Conservation (phyloP, 2,888 invertebrate genomes). For the Cancer borealis region DNA sequence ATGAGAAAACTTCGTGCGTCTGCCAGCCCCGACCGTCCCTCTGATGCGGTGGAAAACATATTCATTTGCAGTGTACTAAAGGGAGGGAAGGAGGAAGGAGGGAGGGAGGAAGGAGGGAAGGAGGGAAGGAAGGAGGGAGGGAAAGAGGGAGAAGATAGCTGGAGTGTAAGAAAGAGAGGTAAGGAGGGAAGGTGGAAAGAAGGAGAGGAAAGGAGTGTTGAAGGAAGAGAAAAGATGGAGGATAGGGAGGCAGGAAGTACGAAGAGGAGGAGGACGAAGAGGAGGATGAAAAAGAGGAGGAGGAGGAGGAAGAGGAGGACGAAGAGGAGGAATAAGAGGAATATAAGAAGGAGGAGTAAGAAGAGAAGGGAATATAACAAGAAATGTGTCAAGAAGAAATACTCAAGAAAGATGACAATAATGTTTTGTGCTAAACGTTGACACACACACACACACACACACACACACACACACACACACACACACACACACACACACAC, state of each 20-base stretch:
- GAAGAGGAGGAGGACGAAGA: no score
- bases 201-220: no score
- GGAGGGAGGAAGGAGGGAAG: not conserved
- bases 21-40: not conserved
- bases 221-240: no score
- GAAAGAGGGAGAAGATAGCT: no score
- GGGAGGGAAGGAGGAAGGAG: not conserved
- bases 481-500: constrained; percentile 20
- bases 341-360: not conserved
- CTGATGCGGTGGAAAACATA: not conserved
- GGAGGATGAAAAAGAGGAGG: no score
- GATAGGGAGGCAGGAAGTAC: no score
- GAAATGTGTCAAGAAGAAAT: not conserved
- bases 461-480: constrained; percentile 20
- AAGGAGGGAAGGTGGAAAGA: no score
- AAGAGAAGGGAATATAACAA: not conserved
- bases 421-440: not conserved
- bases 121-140: no score
- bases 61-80: not conserved
- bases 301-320: not conserved
- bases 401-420: not conserved
- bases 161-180: no score
- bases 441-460: not conserved
- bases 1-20: not conserved
- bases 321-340: not conserved